These are phyloP conservation scores for Cygnus olor DNA, from an alignment of 2,797 vertebrate species.

Conservation along the genomic window DNA sequence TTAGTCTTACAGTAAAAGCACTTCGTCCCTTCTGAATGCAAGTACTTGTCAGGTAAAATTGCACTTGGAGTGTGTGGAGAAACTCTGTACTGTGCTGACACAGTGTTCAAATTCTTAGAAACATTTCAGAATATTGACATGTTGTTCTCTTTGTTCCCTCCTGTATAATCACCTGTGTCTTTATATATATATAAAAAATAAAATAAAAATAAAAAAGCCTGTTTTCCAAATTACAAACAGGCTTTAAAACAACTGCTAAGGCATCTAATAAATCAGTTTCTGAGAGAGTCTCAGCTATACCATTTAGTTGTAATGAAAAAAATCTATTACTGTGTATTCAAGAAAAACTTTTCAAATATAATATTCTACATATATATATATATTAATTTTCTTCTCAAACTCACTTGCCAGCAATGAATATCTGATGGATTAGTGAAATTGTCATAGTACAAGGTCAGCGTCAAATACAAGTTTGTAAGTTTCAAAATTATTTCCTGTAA, in stretches of 20 bases:
- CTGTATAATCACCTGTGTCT: background rate
- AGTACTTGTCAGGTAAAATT: background rate
- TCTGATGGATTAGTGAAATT: background rate
- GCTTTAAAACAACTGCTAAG: background rate
- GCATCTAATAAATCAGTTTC: background rate
- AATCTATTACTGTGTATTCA: constrained; percentile 23
- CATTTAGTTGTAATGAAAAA: background rate
- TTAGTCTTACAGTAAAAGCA: background rate
- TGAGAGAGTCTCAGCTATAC: background rate
- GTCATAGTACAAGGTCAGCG: background rate
- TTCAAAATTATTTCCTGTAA: background rate
- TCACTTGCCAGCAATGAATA: background rate
- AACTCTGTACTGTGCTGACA: background rate
- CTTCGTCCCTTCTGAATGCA: background rate
- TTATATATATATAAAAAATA: background rate
- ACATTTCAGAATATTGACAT: background rate
- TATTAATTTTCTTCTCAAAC: background rate
- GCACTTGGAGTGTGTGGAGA: background rate
- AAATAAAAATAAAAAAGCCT: background rate
- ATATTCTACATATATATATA: background rate
- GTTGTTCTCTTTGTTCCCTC: background rate
- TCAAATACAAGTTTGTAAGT: background rate
- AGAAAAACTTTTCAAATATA: background rate
- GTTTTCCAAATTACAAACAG: background rate
- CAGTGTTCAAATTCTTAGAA: background rate